Base-by-base conservation (phyloP, 1,140 invertebrate genomes). In the Nasonia longicornis region DNA sequence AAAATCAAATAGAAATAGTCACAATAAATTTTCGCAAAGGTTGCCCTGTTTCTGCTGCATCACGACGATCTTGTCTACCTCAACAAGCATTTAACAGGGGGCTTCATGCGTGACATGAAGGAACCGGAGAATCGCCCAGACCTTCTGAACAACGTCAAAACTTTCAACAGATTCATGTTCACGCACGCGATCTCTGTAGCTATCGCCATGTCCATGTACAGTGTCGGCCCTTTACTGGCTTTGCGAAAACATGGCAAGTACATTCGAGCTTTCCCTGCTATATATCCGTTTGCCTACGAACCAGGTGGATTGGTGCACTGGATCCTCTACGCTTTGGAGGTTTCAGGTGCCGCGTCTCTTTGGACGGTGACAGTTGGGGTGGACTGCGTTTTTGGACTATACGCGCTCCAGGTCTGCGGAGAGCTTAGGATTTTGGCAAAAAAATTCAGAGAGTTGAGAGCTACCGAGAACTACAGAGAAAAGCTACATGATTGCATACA, bases 251-350 rank as follows among this genome's bases (percentile, higher is more conserved):
- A 71, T 6, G 74, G 67, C n/a, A 77, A 76, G 7, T 81, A 81
- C 22, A 42, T 64, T 6, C 58, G 80, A 20, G 63, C 35, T 10
- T 81, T 45, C 48, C 73, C 73, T 10, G n/a, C 31, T 45, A 11
- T 63, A 20, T 16, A 63, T 29, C 74, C 80, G 3, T 81, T 81
- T 45, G n/a, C 7, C 4, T 81, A 81, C 52, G 80, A 77, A 31
- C 35, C 67, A 76, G 80, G 74, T 77, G 66, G 66, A 29, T 26
- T 35, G 66, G 31, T 26, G 26, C 66, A 69, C 31, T 69, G 66
- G 66, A 12, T 69, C 3, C 22, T 35, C 26, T 35, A 69, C 26
- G 66, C 6, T 2, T 3, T 69, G 10, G 66, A 69, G 26, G 31
- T 16, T 0, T 11, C 31, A 3, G 3, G 26, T 29, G 66, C 26